Base-by-base conservation (phyloP, 2,113 vertebrate genomes). In the Cygnus atratus region DNA sequence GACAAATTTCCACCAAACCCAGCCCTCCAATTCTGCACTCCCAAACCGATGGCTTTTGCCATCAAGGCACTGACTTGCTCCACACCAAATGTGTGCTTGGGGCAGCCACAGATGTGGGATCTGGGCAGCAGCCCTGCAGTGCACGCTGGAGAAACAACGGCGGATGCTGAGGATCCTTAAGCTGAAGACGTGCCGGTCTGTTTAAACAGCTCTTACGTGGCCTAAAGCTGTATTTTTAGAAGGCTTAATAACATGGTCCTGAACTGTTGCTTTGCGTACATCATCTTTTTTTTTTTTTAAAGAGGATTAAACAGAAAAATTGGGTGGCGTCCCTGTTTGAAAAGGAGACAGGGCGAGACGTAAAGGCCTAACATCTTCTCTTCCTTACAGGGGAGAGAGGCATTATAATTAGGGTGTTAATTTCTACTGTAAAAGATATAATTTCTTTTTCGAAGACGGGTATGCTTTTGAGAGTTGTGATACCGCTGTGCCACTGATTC, bases 51-150 rank as follows among this genome's bases (percentile, higher is more conserved):
- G 10, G 1, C 15, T 39, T 71, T 35, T 1, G 12, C 12, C 59
- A 22, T 13, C 3, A 6, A 31, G 50, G 14, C 29, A 19, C n/a
- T 21, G 10, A 26, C 9, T 4, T 9, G 11, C 18, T 46, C 37
- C 3, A 0, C n/a, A 11, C 20, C 48, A n/a, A 16, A 24, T 2
- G 1, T 12, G 2, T 24, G 39, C 24, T 11, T 26, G 21, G 59
- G 26, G 13, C 10, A 15, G 71, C 31, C 6, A 1, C 4, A 31
- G 59, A 25, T n/a, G 17, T 33, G n/a, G 54, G 70, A 35, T 6
- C 70, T 35, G 20, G 35, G 6, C 1, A 33, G 21, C 6, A 10
- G 24, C 68, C 43, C 57, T 25, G 48, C 65, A 29, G 43, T 39
- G 50, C n/a, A 4, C n/a, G 8, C n/a, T 50, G 16, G 4, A 72